phyloP scores from a whole-genome alignment of 2,113 vertebrate genomes.

The Aptenodytes forsteri region DNA sequence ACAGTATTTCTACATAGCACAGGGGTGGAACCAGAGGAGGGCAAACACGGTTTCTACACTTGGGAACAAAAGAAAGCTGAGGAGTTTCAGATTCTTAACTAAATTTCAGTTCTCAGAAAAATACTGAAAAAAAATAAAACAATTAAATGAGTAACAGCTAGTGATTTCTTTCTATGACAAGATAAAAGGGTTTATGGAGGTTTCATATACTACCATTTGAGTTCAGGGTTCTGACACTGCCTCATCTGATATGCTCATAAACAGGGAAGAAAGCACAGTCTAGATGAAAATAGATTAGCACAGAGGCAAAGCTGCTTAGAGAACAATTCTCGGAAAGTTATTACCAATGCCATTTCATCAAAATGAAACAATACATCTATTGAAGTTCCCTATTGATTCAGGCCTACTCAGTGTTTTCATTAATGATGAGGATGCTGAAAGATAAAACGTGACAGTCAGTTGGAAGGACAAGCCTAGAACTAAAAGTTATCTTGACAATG shows the following conservation, averaged over 20 bases:
- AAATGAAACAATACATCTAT: background rate
- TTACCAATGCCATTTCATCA: background rate
- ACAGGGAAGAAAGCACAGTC: background rate
- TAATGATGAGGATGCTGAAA: background rate
- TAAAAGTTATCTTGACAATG: background rate
- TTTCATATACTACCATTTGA: background rate
- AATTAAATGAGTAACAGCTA: background rate
- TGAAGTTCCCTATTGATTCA: background rate
- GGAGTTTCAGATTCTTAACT: background rate
- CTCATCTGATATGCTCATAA: background rate
- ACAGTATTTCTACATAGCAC: background rate
- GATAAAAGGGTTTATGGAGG: background rate
- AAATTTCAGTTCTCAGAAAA: background rate
- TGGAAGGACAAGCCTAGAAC: background rate
- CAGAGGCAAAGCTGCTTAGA: background rate
- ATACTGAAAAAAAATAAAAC: background rate
- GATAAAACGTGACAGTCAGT: background rate
- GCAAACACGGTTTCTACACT: background rate
- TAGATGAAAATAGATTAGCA: background rate
- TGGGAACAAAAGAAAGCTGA: background rate
- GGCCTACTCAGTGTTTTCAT: background rate
- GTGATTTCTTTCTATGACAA: background rate
- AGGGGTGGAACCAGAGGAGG: background rate
- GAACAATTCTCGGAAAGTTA: background rate
- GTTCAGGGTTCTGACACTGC: background rate